Base-by-base conservation (phyloP, 2,797 vertebrate species). In the Pangasius djambal region DNA sequence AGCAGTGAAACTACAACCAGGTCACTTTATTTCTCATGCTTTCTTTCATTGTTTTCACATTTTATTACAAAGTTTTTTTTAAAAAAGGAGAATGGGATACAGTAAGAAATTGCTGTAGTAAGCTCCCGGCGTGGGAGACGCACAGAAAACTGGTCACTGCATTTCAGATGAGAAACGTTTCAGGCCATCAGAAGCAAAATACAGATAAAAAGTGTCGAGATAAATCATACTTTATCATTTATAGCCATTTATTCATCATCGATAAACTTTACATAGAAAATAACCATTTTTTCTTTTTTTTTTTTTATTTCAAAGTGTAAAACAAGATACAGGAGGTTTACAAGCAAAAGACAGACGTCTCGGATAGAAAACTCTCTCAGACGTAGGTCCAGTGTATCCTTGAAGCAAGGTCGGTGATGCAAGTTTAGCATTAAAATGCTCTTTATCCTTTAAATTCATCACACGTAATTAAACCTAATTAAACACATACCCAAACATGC, bases 251-350 rank as follows among this genome's bases (percentile, higher is more conserved):
- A 72, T 20, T 72, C 18, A 25, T 72, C 70, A 10, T 1, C n/a
- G 74, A 34, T 34, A 57, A 79, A 79, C 50, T 12, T 20, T 22
- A 79, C n/a, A 55, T 55, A 79, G 1, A 57, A 79, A 81, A 81
- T 79, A 9, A 79, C 6, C 13, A 5, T 75, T 74, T 48, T 52
- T 52, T 28, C 40, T 48, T 52, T 52, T 28, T 15, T 18, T 37
- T 2, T 37, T 77, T 55, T 20, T 55, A 57, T 37, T 81, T 81
- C 78, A 59, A 59, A 22, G 78, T 57, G n/a, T 22, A 81, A 81
- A 81, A 81, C 15, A 57, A 20, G n/a, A 79, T 34, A 55, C 50
- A 79, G 75, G 77, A 79, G n/a, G 52, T 81, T 81, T 57, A 59
- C 20, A 81, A 57, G n/a, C 1, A 81, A 37, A 20, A 81, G 78